Evolutionary conservation across 2,888 invertebrate genomes (phyloP).

Genomic region (Drosophila villosipedis): DNA sequence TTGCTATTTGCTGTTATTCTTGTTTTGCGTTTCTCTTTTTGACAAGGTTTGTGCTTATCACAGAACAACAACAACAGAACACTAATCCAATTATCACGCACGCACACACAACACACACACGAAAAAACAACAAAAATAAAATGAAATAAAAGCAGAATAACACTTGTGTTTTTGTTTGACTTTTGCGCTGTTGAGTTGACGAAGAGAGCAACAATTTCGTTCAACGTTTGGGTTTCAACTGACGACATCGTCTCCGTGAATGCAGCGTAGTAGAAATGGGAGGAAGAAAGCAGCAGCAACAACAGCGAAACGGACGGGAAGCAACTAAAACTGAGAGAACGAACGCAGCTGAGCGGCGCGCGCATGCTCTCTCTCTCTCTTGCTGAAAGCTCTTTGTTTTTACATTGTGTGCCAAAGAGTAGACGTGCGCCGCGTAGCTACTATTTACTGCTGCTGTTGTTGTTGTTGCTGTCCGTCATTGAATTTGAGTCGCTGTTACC

Average conservation of each 20-base stretch:
- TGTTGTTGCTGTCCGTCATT: slow-evolving; percentile 15
- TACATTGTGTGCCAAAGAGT: slow-evolving; percentile 50
- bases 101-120: slow-evolving; percentile 1
- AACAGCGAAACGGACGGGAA: slow-evolving; percentile 19
- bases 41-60: slow-evolving; percentile 49
- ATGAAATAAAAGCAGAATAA: slow-evolving; percentile 16
- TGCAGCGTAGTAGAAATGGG: slow-evolving; percentile 71
- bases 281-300: slow-evolving; percentile 62
- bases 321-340: slow-evolving; percentile 43
- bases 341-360: slow-evolving; percentile 53
- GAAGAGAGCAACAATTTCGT: slow-evolving; percentile 71
- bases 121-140: slow-evolving; percentile 20
- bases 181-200: slow-evolving; percentile 26
- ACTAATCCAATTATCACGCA: background rate
- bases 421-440: slow-evolving; percentile 41
- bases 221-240: slow-evolving; percentile 81
- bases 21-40: slow-evolving; percentile 26
- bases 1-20: slow-evolving; percentile 15
- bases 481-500: slow-evolving; percentile 35
- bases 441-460: slow-evolving; percentile 24
- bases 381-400: slow-evolving; percentile 46
- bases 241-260: slow-evolving; percentile 56
- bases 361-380: slow-evolving; percentile 53
- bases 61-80: slow-evolving; percentile 14
- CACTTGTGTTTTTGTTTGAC: slow-evolving; percentile 24